Base-by-base conservation (phyloP, 2,797 vertebrate genomes). In the Sebastes melanostomus region DNA sequence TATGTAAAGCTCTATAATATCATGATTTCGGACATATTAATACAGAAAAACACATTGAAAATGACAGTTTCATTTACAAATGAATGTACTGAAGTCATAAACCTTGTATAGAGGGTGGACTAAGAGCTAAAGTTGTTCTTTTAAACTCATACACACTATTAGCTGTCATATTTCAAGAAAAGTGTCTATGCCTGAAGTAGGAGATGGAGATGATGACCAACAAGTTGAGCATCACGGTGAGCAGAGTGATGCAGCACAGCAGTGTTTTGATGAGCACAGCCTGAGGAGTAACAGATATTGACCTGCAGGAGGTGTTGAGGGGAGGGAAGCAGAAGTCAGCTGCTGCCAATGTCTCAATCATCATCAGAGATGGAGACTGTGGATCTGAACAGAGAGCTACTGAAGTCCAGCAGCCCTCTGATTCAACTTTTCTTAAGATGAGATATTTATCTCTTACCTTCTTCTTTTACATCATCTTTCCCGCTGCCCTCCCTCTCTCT, bases 181-280 rank as follows among this genome's bases (percentile, higher is more conserved):
- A n/a, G n/a, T n/a, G n/a, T n/a, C n/a, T n/a, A n/a, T n/a, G n/a
- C n/a, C n/a, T n/a, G n/a, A 24, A 24, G 24, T 91, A 93, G 0
- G 75, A 93, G 75, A 95, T 90, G 61, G 94, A 95, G 82, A 95
- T 8, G 0, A 95, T 90, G 65, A 95, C 10, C 10, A 36, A 36
- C 4, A 36, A 36, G 34, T 36, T 36, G 34, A 36, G 34, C 11
- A 36, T 36, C 34, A 36, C 34, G 0, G 93, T 95, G 84, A 94
- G 67, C 24, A 82, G 8, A 32, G 79, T 63, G 50, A 85, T 10
- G 66, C 46, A 70, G 32, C 20, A 84, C 30, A 88, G 67, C 13
- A 91, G 54, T 8, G 73, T 24, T 34, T 67, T 78, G 34, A 76
- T 27, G 30, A 86, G 9, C 4, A 18, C n/a, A 2, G 4, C 56